A percentile compares a stretch with the other conserved stretches of the same genome.
These are phyloP conservation scores for Gallinago solitaria DNA, from an alignment of 2,797 vertebrate species.

Conservation along the genomic window DNA sequence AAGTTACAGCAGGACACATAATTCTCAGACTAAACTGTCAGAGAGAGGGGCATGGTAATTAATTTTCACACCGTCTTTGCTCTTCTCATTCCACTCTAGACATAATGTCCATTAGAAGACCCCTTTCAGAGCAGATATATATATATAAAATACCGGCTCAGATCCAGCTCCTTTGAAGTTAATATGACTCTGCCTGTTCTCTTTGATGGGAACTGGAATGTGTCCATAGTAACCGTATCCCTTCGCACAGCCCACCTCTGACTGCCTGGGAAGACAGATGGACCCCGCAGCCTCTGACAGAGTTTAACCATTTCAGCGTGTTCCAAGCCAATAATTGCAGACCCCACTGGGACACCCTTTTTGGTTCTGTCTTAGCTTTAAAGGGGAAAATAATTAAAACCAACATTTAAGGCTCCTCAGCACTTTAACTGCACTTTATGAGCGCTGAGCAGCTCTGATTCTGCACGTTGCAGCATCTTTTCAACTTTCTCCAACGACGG, in stretches of 20 bases:
- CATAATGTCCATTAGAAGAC: neutral
- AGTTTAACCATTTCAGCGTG: conserved; percentile 2
- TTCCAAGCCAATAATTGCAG: neutral
- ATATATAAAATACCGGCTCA: neutral
- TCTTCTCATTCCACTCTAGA: neutral
- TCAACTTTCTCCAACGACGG: neutral
- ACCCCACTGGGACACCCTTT: neutral
- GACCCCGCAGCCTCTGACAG: neutral
- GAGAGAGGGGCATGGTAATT: neutral
- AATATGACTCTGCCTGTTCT: neutral
- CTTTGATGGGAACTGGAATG: conserved; percentile 34
- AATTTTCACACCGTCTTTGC: conserved; percentile 30
- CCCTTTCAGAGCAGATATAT: neutral
- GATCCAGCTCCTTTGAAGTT: conserved; percentile 46
- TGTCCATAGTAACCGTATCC: conserved; percentile 20
- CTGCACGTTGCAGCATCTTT: neutral
- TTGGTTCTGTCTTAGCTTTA: neutral
- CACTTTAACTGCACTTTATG: neutral
- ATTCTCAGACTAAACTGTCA: neutral
- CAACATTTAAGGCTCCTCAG: neutral
- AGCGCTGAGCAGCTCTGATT: neutral
- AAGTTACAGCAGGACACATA: neutral
- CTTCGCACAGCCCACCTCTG: neutral
- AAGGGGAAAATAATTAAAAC: neutral
- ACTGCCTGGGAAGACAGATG: conserved; percentile 37